Evolutionary conservation across 2,888 invertebrate genomes (phyloP).

Genomic region (Glyphotaelius pellucidus): DNA sequence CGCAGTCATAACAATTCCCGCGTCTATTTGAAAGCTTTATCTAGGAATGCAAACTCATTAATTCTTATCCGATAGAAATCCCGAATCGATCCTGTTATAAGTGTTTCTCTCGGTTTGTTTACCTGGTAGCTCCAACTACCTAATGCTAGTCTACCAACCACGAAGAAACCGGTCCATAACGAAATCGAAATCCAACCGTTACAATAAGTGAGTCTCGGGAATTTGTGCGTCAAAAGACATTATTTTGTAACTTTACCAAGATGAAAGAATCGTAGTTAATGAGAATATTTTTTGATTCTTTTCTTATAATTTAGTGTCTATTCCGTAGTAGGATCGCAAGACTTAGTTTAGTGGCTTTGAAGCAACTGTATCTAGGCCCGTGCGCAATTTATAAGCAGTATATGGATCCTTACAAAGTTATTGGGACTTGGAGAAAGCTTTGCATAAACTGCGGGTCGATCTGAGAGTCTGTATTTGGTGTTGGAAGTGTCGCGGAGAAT

Average conservation of each 20-base stretch:
- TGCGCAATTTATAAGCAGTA: not conserved
- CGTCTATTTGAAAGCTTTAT: not conserved
- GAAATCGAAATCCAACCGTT: slow-evolving; percentile 8
- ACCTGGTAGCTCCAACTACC: not conserved
- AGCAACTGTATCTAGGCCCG: not conserved
- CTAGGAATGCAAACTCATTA: slow-evolving; percentile 33
- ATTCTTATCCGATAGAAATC: not conserved
- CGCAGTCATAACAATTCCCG: not conserved
- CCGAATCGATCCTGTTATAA: not conserved
- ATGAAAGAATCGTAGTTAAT: not conserved
- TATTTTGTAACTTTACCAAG: not conserved
- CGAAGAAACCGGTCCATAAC: not conserved
- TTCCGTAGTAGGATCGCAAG: not conserved
- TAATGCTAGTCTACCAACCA: not conserved
- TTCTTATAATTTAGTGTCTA: not conserved
- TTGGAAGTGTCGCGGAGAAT: not conserved
- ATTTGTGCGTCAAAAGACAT: not conserved
- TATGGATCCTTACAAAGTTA: not conserved
- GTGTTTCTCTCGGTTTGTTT: not conserved
- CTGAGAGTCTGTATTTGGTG: not conserved
- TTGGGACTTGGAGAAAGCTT: too few species aligned
- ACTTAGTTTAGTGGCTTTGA: not conserved
- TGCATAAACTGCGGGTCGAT: too few species aligned
- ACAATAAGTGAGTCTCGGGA: not conserved
- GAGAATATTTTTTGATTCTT: not conserved